These are phyloP conservation scores for Heliothis peltigera DNA, from an alignment of 2,888 invertebrate genomes.

Conservation along the genomic window DNA sequence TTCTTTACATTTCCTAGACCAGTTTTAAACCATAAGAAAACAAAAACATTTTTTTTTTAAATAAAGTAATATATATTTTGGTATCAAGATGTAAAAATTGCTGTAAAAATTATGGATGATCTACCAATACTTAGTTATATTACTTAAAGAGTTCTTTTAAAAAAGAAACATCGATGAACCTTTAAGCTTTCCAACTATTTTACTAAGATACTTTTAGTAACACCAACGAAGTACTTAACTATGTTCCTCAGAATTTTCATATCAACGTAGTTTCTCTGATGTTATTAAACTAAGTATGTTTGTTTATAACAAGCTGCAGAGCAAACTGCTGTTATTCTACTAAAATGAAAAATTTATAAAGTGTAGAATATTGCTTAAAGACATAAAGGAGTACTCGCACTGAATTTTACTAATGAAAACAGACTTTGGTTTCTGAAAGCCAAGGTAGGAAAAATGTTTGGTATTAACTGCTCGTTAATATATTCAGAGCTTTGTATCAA, in stretches of 20 bases:
- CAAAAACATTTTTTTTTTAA: no score
- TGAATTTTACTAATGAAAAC: not conserved
- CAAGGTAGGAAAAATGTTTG: not conserved
- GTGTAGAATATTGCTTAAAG: not conserved
- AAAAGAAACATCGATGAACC: not conserved
- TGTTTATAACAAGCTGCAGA: not conserved
- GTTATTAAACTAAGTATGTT: conserved; percentile 18
- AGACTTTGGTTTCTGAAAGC: not conserved
- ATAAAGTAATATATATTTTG: no score
- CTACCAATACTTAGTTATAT: no score
- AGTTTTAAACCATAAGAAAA: no score
- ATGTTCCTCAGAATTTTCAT: conserved; percentile 8
- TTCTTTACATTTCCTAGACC: not conserved
- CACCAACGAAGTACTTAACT: not conserved
- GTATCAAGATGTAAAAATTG: no score
- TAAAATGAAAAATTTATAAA: not conserved
- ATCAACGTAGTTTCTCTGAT: not conserved
- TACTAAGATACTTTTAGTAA: not conserved
- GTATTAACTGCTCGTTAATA: not conserved
- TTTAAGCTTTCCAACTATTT: not conserved
- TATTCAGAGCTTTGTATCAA: no score
- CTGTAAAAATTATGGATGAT: no score
- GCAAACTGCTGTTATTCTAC: not conserved
- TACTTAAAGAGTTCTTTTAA: no score
- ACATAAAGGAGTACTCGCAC: not conserved